Percentiles rank a stretch among this genome's conserved stretches.
Evolutionary conservation across 1,140 invertebrate species (phyloP).

Genomic region (Calliphora vicina): DNA sequence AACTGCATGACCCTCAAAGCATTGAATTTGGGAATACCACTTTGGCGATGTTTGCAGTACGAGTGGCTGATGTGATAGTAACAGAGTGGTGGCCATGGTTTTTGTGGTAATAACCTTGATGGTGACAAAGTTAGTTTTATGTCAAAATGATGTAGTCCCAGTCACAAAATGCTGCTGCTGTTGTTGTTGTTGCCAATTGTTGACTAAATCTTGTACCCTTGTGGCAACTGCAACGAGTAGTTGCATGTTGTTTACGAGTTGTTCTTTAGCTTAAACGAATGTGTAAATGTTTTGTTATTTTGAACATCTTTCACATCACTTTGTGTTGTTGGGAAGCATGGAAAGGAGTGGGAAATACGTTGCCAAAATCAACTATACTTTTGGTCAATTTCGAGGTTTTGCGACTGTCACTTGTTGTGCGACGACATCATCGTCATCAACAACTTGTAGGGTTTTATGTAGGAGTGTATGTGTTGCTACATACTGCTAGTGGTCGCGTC

Average conservation of each 20-base stretch:
- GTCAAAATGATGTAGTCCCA: neutral
- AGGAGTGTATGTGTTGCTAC: neutral
- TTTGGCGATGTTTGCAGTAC: neutral
- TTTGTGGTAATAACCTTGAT: slow-evolving; percentile 25
- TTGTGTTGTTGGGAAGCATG: too few species aligned
- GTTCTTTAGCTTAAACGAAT: neutral
- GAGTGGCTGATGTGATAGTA: neutral
- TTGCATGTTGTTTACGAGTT: neutral
- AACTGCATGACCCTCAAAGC: neutral
- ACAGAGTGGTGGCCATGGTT: neutral
- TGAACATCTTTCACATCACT: neutral
- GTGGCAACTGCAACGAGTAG: too few species aligned
- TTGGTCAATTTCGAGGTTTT: slow-evolving; percentile 62
- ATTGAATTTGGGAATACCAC: neutral
- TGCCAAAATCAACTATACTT: slow-evolving; percentile 43
- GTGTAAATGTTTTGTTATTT: neutral
- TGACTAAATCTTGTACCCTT: neutral
- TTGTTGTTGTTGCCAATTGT: neutral
- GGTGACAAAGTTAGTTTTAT: slow-evolving; percentile 2
- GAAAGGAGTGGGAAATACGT: neutral
- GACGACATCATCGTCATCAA: neutral
- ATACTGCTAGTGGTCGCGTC: slow-evolving; percentile 24
- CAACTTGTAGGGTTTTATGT: neutral
- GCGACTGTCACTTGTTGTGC: slow-evolving; percentile 40
- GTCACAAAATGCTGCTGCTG: neutral